These are phyloP conservation scores for Periparus ater DNA, from an alignment of 2,797 vertebrate species.

Conservation along the genomic window DNA sequence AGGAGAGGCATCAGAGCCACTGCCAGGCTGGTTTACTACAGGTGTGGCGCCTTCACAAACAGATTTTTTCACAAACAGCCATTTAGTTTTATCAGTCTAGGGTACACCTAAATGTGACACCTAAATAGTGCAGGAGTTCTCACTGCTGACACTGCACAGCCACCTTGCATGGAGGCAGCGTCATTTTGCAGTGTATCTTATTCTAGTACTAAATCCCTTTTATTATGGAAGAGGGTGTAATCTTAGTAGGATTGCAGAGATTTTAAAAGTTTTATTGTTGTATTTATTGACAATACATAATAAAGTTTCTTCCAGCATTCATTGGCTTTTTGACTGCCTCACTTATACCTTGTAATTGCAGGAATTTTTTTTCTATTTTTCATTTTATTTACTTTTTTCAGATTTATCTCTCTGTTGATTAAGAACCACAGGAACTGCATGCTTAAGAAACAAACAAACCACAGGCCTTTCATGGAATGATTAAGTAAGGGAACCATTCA, in stretches of 20 bases:
- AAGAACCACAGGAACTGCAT: not conserved
- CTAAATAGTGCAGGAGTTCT: not conserved
- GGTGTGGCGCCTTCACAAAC: not conserved
- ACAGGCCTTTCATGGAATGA: not conserved
- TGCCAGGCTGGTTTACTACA: not conserved
- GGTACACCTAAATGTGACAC: conserved; percentile 4
- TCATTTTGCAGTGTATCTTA: not conserved
- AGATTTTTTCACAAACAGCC: not conserved
- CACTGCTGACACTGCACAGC: not conserved
- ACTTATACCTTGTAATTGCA: not conserved
- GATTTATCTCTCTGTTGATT: not conserved
- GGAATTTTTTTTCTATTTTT: not conserved
- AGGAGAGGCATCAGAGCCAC: not conserved
- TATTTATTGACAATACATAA: not conserved
- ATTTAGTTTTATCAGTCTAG: not conserved
- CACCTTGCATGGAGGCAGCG: not conserved
- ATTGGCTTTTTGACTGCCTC: not conserved
- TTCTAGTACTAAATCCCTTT: not conserved
- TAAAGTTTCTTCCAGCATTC: not conserved
- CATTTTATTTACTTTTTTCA: not conserved
- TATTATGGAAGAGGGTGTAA: not conserved
- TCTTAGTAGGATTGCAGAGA: not conserved
- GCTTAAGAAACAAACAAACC: not conserved
- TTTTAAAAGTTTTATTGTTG: not conserved
- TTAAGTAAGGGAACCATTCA: not conserved